Base-by-base conservation (phyloP, 2,888 invertebrate genomes). In the Microplitis deprimator region DNA sequence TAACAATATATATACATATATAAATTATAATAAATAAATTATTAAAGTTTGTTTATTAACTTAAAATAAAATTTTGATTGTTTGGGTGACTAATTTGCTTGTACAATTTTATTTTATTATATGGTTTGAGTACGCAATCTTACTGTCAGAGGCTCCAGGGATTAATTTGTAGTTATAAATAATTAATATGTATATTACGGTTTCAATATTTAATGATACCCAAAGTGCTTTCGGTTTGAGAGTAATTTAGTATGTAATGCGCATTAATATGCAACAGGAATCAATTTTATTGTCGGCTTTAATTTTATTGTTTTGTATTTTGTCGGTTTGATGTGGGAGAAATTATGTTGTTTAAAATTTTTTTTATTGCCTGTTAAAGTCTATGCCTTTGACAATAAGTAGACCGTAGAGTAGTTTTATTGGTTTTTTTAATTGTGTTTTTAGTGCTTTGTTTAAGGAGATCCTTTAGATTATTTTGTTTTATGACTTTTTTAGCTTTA, bases 1-100 rank as follows among this genome's bases (percentile, higher is more conserved):
- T 16, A 60, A 59, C 76, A 76, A 75, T 65, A 50, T 59, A 41
- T 50, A 41, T 29, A 70, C 20, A 38, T 50, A 13, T 50, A 50
- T 50, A 13, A 13, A 50, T 13, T 8, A 13, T 13, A 13, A 13
- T 50, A 50, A 13, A 50, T 50, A 50, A 50, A 13, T 50, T 50
- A 50, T 29, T 29, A 71, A 60, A 60, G 60, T 61, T 71, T 61
- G 38, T 61, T 60, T 71, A 61, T 38, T 71, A 10, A 50, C 13
- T 50, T 13, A 50, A 50, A 5, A 4, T 29, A 29, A 29, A 29
- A 29, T 29, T 29, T 29, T 29, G 3, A 29, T 29, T 29, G 29
- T 29, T 29, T 29, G 3, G 29, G 29, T 29, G 29, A 29, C 29
- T 29, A 29, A 29, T 29, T 29, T 29, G 29, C 3, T 29, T 3